Evolutionary conservation across 2,113 vertebrate genomes (phyloP), one percentile per base, ranked within the genome.

Genomic region (Chroicocephalus ridibundus): DNA sequence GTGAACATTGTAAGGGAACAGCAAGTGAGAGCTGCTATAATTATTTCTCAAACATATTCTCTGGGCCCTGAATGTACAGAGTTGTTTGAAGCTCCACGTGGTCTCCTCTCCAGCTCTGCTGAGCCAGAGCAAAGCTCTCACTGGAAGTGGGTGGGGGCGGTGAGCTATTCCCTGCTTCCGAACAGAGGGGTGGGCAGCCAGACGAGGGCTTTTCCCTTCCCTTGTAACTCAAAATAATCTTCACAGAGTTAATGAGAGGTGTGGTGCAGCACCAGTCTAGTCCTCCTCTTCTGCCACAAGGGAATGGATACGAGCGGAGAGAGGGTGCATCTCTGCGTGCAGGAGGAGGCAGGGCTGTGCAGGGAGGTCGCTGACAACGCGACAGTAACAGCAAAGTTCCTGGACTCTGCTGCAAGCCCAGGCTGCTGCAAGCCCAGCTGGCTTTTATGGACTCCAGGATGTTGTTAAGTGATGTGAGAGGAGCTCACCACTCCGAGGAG

Each of bases 231-330:
- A 22, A 18, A n/a, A 17, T 31, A 18, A 34, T 32, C 18, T 42
- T 46, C 64, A 29, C 58, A 44, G 57, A 26, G 31, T 5, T 55
- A 25, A 29, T 36, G 47, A 57, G 51, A 42, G 34, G 15, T 10
- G 9, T 32, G 54, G 27, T 26, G 16, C 11, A 44, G 54, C 40
- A 38, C n/a, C 22, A 31, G 22, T 25, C 40, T 66, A 2, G 0
- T 32, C 32, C 29, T 68, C 36, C 11, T 25, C 54, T 80, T 54
- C 14, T 52, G 49, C 34, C 34, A 11, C 34, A 32, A 31, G 31
- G 19, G 58, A 64, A 42, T 4, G 20, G 47, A 8, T 36, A 6
- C 0, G 2, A 57, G 13, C 0, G 2, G 42, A 61, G 60, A 62
- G 34, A 17, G 29, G 38, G 52, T 1, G 1, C 25, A 10, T 36